These are phyloP conservation scores for Mercenaria mercenaria DNA, from an alignment of 1,140 invertebrate species.

Conservation along the genomic window DNA sequence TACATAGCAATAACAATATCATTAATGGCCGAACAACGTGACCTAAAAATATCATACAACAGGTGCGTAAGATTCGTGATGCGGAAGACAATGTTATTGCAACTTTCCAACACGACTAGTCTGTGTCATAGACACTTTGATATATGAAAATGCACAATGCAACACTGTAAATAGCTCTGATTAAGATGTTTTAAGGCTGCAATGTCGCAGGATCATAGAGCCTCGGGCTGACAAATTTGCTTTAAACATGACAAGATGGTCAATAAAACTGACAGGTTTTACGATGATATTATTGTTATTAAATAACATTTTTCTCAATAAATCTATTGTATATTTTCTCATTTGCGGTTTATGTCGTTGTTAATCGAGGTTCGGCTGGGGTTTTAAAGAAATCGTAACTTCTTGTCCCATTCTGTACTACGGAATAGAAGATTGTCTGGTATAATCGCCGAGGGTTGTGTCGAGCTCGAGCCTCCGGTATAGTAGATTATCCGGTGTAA, in stretches of 20 bases:
- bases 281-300: neutral
- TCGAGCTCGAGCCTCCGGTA: no score
- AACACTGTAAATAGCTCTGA: neutral
- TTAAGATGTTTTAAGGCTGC: neutral
- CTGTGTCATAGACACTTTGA: neutral
- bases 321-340: constrained; percentile 3
- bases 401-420: no score
- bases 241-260: neutral
- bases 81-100: neutral
- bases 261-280: neutral
- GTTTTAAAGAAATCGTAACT: no score
- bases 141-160: neutral
- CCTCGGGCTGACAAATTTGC: neutral
- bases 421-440: no score
- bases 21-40: no score
- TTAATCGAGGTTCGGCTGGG: no score
- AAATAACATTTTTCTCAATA: neutral
- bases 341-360: neutral
- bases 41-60: no score
- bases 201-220: neutral
- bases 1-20: no score
- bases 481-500: no score
- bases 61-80: neutral
- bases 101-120: neutral
- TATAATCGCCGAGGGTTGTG: no score